Conservation (phyloP, 2,113 vertebrate species). For the Otocyon megalotis region DNA sequence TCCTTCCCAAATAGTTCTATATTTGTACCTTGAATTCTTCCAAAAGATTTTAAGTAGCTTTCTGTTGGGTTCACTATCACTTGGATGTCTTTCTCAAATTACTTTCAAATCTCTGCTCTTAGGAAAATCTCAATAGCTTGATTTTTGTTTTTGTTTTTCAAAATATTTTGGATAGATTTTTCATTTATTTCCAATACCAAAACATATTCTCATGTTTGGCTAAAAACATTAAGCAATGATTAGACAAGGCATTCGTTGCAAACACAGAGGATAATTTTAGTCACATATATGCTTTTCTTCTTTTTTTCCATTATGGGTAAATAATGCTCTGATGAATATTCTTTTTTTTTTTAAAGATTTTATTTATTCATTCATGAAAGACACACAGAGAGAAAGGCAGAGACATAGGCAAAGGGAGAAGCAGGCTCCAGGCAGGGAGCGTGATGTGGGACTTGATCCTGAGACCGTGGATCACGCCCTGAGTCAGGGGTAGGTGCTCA, state of each 20-base stretch:
- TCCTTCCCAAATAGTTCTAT: background rate
- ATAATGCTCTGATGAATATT: background rate
- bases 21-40: background rate
- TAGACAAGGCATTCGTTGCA: background rate
- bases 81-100: background rate
- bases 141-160: background rate
- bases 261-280: background rate
- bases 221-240: background rate
- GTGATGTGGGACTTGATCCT: too few relatives aligned
- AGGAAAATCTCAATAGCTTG: background rate
- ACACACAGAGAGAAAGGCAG: too few relatives aligned
- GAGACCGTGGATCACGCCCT: too few relatives aligned
- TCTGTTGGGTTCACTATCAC: background rate
- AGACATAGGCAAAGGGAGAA: too few relatives aligned
- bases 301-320: background rate
- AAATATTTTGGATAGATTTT: background rate
- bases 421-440: too few relatives aligned
- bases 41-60: background rate
- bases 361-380: too few relatives aligned
- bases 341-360: background rate
- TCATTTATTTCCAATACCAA: slow-evolving; percentile 6
- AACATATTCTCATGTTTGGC: background rate
- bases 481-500: too few relatives aligned
- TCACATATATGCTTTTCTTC: background rate
- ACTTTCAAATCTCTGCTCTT: background rate